These are phyloP conservation scores for Lanistes nyassanus DNA, from an alignment of 1,140 invertebrate genomes.

Conservation along the genomic window DNA sequence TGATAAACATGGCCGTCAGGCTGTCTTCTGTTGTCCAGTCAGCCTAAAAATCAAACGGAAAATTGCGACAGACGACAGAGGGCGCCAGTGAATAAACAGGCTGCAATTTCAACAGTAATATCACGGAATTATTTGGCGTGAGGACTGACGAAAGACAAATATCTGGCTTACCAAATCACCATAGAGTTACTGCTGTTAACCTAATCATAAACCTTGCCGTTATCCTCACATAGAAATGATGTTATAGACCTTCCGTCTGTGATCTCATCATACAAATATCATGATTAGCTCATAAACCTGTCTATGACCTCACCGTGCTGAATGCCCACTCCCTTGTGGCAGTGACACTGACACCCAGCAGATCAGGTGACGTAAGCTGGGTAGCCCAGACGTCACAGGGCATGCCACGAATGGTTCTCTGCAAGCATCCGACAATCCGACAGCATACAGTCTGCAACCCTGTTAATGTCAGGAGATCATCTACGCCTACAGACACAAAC, in stretches of 20 bases:
- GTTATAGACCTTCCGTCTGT: neutral
- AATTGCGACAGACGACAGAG: neutral
- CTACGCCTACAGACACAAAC: no score
- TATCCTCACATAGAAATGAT: neutral
- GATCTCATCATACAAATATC: neutral
- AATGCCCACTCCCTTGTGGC: slow-evolving; percentile 18
- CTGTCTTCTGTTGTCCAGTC: neutral
- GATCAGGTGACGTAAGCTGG: neutral
- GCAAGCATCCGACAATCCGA: no score
- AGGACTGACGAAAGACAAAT: no score
- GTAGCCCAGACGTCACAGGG: slow-evolving; percentile 17
- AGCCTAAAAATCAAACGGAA: neutral
- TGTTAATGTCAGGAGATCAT: no score
- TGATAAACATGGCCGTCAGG: neutral
- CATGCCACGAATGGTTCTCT: slow-evolving; percentile 11
- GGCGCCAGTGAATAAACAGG: neutral
- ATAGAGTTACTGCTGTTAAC: neutral
- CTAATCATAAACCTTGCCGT: neutral
- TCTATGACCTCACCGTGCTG: neutral
- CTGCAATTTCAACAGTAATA: no score
- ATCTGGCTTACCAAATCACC: no score
- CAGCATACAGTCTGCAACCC: no score
- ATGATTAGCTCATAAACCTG: neutral
- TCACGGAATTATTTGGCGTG: neutral
- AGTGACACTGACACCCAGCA: slow-evolving; percentile 3